Evolutionary conservation across 2,888 invertebrate genomes (phyloP), one percentile per base, ranked within the genome.

Genomic region (Plutella xylostella): DNA sequence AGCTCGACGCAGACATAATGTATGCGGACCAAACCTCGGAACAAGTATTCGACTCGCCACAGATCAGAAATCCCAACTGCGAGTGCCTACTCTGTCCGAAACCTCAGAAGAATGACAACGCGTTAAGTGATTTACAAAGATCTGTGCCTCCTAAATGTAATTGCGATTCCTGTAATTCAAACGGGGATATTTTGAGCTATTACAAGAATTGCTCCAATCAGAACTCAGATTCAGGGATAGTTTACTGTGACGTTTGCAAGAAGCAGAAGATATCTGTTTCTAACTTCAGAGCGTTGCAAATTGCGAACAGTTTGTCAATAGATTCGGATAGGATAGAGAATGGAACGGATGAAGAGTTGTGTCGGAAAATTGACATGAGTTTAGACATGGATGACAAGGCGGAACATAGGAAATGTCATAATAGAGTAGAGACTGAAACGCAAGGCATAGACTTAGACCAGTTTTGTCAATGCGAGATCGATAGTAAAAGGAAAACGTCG

Each of bases 401-500:
- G 0, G 79, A 82, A 39, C 77, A 80, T 37, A 72, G 76, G 17
- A 82, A 79, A 44, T 64, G 71, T 20, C 82, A 83, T 50, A 82
- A 73, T 12, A 68, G 84, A 48, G 80, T 80, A 51, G 72, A 72
- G 30, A 78, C 83, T 0, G 83, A 84, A 39, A 68, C 80, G 67
- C 73, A 0, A n/a, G 80, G 82, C 0, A 85, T 85, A 43, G 85
- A 85, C 42, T 52, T 85, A 7, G 79, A 61, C 53, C 84, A 85
- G 55, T 85, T 85, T 55, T 85, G 85, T 52, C 79, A 82, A 44
- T 85, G 85, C 28, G 84, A 85, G 42, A 45, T 84, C 12, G 83
- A 79, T 14, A 47, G 17, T 65, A 71, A 82, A 55, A 60, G 85
- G 46, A 91, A 91, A 62, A 89, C 88, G 56, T 91, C 91, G 43